Conservation (phyloP, 2,797 vertebrate genomes). For the Aselliscus stoliczkanus region DNA sequence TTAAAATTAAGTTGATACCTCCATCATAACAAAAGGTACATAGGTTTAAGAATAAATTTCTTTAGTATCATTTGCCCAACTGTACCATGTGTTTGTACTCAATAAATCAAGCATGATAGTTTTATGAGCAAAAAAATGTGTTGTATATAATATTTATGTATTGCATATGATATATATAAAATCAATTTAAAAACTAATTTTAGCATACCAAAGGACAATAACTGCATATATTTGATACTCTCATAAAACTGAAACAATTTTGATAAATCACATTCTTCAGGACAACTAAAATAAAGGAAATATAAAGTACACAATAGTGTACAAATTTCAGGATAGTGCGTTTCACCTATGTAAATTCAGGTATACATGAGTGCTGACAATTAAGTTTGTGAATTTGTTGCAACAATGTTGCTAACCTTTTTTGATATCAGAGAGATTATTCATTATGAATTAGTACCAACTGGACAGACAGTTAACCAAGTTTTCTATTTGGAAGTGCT, state of each 20-base stretch:
- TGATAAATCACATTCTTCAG: not conserved
- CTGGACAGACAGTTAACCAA: no score
- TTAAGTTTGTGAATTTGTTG: no score
- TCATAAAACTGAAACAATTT: not conserved
- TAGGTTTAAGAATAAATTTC: not conserved
- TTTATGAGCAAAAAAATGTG: not conserved
- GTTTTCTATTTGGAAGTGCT: no score
- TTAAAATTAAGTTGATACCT: not conserved
- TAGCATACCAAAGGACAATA: not conserved
- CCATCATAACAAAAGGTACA: not conserved
- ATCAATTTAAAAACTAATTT: not conserved
- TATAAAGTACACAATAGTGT: not conserved
- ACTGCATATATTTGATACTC: not conserved
- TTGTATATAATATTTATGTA: not conserved
- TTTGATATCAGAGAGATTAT: no score
- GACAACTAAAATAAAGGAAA: not conserved
- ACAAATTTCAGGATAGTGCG: not conserved
- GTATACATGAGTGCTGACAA: no score
- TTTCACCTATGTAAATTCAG: not conserved
- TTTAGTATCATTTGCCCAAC: not conserved
- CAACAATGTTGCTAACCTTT: no score
- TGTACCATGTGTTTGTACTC: not conserved
- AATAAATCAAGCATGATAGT: not conserved
- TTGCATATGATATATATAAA: not conserved
- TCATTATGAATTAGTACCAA: no score